Evolutionary conservation across 2,888 invertebrate genomes (phyloP), one percentile per base, ranked within the genome.

Genomic region (Sabellastarte sp.): DNA sequence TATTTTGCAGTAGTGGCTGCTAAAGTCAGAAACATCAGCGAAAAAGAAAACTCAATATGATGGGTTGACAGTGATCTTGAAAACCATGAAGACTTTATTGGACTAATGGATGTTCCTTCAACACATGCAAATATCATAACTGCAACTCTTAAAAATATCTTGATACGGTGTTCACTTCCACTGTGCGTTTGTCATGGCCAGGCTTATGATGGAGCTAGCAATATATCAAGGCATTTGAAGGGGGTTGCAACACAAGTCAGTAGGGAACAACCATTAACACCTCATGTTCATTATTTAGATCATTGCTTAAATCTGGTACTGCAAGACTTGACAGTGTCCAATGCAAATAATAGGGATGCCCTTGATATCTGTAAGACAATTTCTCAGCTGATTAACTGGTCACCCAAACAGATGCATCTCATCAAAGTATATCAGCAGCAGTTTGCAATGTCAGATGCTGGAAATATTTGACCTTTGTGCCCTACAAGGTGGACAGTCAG

Each of bases 131-230:
- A 57, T 4, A 30, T 30, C 5, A 5, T 57, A 30, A 10, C 28
- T 30, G 3, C 31, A 5, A 32, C 53, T 3, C 3, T 60, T 15
- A 51, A 53, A 30, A 53, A 60, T 32, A 28, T 52, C 1, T 53
- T 60, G 2, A 28, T 60, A 2, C 52, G 60, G n/a, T 60, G 60
- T 30, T 15, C 2, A 20, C 31, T 60, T 24, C 20, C 60, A 28
- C 31, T 60, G 28, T 2, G 29, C 1, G 31, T 53, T 3, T 60
- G 60, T 28, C 28, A 53, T n/a, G 60, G 60, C 26, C 60, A 60
- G 26, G 60, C 31, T 24, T 60, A 60, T 60, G 60, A 60, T 53
- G 60, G 60, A 5, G 60, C 60, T 1, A 53, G 53, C 30, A 60
- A 51, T 31, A 60, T 60, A 53, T 31, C 30, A 26, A 53, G 60